phyloP scores from a whole-genome alignment of 2,888 invertebrate genomes.

The Agrochola lota region DNA sequence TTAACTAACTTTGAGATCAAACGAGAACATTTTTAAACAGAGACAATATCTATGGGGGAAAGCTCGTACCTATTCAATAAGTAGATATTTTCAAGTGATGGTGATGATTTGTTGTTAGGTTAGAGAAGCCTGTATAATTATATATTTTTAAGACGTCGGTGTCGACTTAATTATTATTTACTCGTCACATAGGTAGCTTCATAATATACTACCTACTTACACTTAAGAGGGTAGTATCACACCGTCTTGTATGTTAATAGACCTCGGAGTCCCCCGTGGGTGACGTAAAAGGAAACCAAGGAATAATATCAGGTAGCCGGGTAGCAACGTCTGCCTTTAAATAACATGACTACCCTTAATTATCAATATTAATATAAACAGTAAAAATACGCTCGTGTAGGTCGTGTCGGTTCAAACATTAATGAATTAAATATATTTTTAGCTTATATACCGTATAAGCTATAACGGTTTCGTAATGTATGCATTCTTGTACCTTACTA shows the following conservation, averaged over 20 bases:
- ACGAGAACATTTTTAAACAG: no score
- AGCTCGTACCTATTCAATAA: no score
- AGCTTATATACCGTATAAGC: neutral
- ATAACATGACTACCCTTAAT: neutral
- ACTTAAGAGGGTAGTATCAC: neutral
- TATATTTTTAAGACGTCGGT: neutral
- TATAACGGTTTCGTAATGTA: neutral
- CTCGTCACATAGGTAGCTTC: neutral
- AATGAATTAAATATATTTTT: neutral
- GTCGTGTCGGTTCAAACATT: neutral
- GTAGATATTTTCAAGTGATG: no score
- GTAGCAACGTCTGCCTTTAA: neutral
- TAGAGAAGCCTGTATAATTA: no score
- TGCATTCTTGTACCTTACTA: neutral
- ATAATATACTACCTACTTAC: slow-evolving; percentile 1
- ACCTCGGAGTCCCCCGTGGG: neutral
- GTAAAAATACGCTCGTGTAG: neutral
- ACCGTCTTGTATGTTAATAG: slow-evolving; percentile 22
- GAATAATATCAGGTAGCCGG: neutral
- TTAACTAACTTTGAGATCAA: no score
- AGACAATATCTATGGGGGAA: no score
- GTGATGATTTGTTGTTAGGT: no score
- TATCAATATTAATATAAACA: neutral
- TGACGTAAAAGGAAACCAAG: neutral
- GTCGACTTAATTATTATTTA: slow-evolving; percentile 9